phyloP scores from a whole-genome alignment of 2,888 invertebrate species.

The Pyrrhosoma nymphula region DNA sequence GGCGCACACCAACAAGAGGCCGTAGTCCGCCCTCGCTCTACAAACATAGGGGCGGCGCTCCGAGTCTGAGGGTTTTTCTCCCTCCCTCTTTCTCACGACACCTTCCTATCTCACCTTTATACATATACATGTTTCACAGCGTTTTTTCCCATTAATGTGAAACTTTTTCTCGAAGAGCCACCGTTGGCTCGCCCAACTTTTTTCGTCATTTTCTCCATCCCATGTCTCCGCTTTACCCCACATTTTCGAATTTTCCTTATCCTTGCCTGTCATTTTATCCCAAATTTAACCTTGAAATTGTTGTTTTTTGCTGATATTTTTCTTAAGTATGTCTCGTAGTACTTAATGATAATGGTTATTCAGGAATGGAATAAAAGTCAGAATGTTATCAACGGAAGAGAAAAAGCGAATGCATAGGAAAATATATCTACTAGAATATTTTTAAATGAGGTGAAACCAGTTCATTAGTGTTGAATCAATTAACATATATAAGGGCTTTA shows the following conservation, averaged over 20 bases:
- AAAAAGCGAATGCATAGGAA: too few relatives aligned
- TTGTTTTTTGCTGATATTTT: too few relatives aligned
- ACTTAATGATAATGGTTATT: too few relatives aligned
- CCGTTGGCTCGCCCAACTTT: not conserved
- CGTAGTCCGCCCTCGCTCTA: constrained; percentile 32
- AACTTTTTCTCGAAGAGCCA: constrained; percentile 45
- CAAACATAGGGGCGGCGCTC: constrained; percentile 16
- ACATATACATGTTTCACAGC: constrained; percentile 49
- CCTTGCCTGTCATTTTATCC: too few relatives aligned
- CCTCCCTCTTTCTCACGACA: not conserved
- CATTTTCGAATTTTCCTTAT: not conserved
- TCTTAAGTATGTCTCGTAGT: too few relatives aligned
- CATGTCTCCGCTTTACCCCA: not conserved
- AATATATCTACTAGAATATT: too few relatives aligned
- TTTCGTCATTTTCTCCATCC: not conserved
- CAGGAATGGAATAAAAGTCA: too few relatives aligned
- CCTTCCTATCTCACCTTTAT: constrained; percentile 50
- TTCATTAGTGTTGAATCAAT: too few relatives aligned
- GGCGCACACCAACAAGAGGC: constrained; percentile 30
- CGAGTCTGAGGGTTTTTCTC: not conserved
- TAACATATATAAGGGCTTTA: too few relatives aligned
- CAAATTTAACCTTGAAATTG: too few relatives aligned
- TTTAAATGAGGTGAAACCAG: too few relatives aligned
- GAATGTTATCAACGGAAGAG: too few relatives aligned
- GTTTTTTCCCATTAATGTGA: constrained; percentile 46